Base-by-base conservation (phyloP, 2,113 vertebrate species). In the Odocoileus virginianus region DNA sequence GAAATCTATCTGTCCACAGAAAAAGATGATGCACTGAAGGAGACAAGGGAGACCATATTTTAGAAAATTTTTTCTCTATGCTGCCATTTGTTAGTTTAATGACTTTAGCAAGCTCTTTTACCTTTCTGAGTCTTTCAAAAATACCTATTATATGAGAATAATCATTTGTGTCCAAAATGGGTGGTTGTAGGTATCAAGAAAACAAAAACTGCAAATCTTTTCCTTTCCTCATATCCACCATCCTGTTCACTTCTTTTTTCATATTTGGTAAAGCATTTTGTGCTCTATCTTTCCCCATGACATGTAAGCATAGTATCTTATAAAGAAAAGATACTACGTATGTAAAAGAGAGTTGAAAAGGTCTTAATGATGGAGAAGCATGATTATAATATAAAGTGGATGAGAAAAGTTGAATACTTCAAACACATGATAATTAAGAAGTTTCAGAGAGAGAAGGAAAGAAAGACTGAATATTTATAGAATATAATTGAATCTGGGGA, bases 401-500 rank as follows among this genome's bases (percentile, higher is more conserved):
- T 47, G 12, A 58, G 15, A 61, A 33, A 7, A 40, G 23, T 11
- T 57, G n/a, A 93, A n/a, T 45, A 30, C 28, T 43, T 40, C 52
- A 47, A 78, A 13, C 86, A 89, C 43, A 33, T 95, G n/a, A 76
- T 40, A 67, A 40, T 21, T 36, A 47, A 5, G 16, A 17, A 60
- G 10, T 64, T 52, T 76, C 67, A 91, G n/a, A 93, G 45, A 54
- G 3, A 33, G 1, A 9, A 87, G 45, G 40, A 87, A 86, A 92
- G 13, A 88, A 50, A 95, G 0, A 30, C 36, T 71, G 40, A 61
- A 21, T 47, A 36, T 61, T 85, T 91, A 45, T 78, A 78, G 28
- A 61, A 50, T 60, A 60, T 78, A 87, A 76, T 30, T 58, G 60
- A 97, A 92, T 94, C 54, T 55, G 2, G 71, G 36, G 57, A 57